A percentile compares a stretch with the other conserved stretches of the same genome.
These are phyloP conservation scores for Paratrypauchen microcephalus DNA, from an alignment of 2,797 vertebrate genomes.

Conservation along the genomic window DNA sequence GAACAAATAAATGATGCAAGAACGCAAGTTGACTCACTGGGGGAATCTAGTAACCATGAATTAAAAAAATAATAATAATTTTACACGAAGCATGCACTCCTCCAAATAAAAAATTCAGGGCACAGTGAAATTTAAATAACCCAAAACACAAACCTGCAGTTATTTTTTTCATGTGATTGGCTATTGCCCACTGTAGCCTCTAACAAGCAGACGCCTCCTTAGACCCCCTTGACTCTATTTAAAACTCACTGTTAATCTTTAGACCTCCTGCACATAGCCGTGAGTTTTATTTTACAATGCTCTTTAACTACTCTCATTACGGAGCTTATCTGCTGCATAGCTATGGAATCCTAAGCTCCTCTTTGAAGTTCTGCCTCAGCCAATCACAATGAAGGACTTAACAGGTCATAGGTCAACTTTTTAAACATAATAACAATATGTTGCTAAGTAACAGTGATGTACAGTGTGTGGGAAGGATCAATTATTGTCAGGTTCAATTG, in stretches of 20 bases:
- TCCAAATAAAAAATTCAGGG: conserved; percentile 1
- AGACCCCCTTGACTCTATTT: conserved; percentile 19
- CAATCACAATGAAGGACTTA: conserved; percentile 55
- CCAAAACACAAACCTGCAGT: conserved; percentile 34
- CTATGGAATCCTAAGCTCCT: conserved; percentile 64
- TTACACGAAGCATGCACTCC: conserved; percentile 3
- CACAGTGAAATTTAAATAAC: conserved; percentile 14
- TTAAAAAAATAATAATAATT: too few species aligned
- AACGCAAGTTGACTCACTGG: background rate
- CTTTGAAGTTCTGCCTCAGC: conserved; percentile 67
- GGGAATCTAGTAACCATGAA: conserved; percentile 1
- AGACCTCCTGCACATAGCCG: conserved; percentile 24
- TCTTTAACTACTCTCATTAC: conserved; percentile 68
- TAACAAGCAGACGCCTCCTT: conserved; percentile 19
- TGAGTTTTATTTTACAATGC: conserved; percentile 58
- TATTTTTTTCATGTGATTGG: conserved; percentile 19
- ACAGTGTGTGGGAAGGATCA: conserved; percentile 50
- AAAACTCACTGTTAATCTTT: conserved; percentile 44
- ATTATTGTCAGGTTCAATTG: conserved; percentile 48
- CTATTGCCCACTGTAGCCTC: conserved; percentile 25
- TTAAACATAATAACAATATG: conserved; percentile 66
- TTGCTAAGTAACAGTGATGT: conserved; percentile 67
- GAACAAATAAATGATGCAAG: conserved; percentile 15
- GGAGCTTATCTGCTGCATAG: conserved; percentile 64
- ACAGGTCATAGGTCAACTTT: conserved; percentile 56